A percentile compares a stretch with the other conserved stretches of the same genome.
phyloP scores from a whole-genome alignment of 2,888 invertebrate genomes.

The Acanthococcus lagerstroemiae region DNA sequence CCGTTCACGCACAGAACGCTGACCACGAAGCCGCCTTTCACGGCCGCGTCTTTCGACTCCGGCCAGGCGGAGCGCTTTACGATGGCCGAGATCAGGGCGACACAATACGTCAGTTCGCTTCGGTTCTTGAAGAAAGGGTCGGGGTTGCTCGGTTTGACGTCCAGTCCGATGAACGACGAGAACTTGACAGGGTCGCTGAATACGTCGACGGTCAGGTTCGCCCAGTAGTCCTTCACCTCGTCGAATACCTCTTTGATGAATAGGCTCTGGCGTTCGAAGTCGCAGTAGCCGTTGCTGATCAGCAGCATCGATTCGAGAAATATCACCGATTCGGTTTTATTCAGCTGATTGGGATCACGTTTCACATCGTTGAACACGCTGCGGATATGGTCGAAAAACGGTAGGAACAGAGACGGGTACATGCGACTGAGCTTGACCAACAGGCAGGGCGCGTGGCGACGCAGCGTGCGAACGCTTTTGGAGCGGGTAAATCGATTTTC shows the following conservation, averaged over 20 bases:
- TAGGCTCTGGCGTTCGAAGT: conserved; percentile 61
- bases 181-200: conserved; percentile 19
- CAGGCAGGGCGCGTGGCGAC: conserved; percentile 78
- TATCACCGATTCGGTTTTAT: conserved; percentile 18
- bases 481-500: background rate
- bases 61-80: conserved; percentile 29
- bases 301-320: conserved; percentile 59
- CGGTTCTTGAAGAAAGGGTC: conserved; percentile 31
- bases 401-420: conserved; percentile 72
- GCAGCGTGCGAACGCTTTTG: conserved; percentile 35
- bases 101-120: conserved; percentile 31
- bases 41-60: conserved; percentile 1
- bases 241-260: conserved; percentile 55
- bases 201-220: conserved; percentile 20
- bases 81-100: conserved; percentile 26
- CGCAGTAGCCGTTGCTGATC: conserved; percentile 81
- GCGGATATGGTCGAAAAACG: conserved; percentile 59
- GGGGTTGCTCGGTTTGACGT: conserved; percentile 4
- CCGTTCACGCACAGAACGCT: conserved; percentile 44
- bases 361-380: conserved; percentile 9
- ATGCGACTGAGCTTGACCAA: conserved; percentile 83
- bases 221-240: conserved; percentile 29
- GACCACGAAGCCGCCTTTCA: conserved; percentile 18
- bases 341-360: conserved; percentile 1
- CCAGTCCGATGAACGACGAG: conserved; percentile 28